phyloP scores from a whole-genome alignment of 2,113 vertebrate genomes.

The Hippoglossus stenolepis region DNA sequence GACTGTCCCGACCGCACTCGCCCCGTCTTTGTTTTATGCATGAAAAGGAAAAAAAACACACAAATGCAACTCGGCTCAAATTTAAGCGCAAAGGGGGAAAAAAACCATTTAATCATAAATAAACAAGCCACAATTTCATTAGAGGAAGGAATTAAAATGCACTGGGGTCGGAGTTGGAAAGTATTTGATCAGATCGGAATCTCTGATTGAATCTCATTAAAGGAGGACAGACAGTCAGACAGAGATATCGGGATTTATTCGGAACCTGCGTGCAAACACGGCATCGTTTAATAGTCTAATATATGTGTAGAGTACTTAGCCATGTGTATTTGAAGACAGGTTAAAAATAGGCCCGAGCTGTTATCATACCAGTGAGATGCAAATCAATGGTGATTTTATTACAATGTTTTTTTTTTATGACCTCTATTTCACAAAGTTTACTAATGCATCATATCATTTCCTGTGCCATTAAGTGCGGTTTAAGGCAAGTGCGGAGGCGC shows the following conservation, averaged over 20 bases:
- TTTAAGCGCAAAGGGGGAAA: constrained; percentile 6
- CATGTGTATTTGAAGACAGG: constrained; percentile 1
- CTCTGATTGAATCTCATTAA: not conserved
- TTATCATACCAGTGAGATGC: constrained; percentile 28
- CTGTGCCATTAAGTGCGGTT: constrained; percentile 37
- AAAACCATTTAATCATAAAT: constrained; percentile 12
- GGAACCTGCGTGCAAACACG: constrained; percentile 9
- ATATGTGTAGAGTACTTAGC: not conserved
- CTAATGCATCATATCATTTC: constrained; percentile 63
- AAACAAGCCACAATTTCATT: constrained; percentile 31
- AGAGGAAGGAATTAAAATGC: constrained; percentile 20
- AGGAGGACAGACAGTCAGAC: not conserved
- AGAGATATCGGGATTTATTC: not conserved
- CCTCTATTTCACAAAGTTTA: constrained; percentile 59
- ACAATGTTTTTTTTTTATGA: constrained; percentile 43
- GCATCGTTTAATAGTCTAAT: constrained; percentile 25
- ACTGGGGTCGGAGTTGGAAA: not conserved
- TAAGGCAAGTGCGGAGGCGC: constrained; percentile 33
- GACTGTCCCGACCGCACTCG: constrained; percentile 9
- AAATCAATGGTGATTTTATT: constrained; percentile 62
- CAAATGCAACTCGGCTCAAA: constrained; percentile 25
- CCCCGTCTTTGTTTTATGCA: constrained; percentile 46
- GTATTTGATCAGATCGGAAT: not conserved
- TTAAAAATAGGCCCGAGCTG: constrained; percentile 32
- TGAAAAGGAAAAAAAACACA: constrained; percentile 21